phyloP scores from a whole-genome alignment of 2,113 vertebrate species.

The Bungarus multicinctus region DNA sequence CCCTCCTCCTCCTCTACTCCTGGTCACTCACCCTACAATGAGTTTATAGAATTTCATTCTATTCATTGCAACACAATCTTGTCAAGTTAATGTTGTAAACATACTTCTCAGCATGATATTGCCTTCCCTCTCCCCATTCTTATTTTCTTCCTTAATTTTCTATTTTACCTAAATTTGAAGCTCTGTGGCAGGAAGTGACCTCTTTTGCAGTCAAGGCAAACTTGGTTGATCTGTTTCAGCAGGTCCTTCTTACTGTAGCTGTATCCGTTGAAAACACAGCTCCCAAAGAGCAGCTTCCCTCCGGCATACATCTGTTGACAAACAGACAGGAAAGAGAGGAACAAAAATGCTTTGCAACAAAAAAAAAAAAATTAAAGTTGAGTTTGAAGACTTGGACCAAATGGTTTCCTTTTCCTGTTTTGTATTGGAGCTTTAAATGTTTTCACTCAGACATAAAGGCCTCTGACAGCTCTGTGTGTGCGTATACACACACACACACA shows the following conservation, averaged over 20 bases:
- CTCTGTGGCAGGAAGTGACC: constrained; percentile 54
- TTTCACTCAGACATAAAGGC: constrained; percentile 17
- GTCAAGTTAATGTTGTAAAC: background rate
- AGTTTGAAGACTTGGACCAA: constrained; percentile 11
- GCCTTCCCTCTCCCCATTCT: background rate
- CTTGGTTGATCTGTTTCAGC: constrained; percentile 47
- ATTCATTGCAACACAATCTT: background rate
- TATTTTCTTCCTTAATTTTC: background rate
- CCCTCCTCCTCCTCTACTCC: background rate
- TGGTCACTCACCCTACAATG: background rate
- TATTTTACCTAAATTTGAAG: constrained; percentile 55
- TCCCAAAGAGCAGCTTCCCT: constrained; percentile 52
- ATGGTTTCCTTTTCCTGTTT: constrained; percentile 44
- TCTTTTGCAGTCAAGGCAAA: constrained; percentile 35
- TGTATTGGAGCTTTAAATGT: constrained; percentile 7
- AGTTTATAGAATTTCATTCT: background rate
- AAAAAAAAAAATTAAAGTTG: background rate
- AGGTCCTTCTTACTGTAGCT: constrained; percentile 50
- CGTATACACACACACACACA: background rate
- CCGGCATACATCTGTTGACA: constrained; percentile 54
- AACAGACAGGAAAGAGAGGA: constrained; percentile 21
- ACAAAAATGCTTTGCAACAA: background rate
- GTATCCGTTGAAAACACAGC: constrained; percentile 48
- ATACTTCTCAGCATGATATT: background rate
- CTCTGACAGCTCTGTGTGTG: background rate